Conservation (phyloP, 2,888 invertebrate species). For the Clanis bilineata region DNA sequence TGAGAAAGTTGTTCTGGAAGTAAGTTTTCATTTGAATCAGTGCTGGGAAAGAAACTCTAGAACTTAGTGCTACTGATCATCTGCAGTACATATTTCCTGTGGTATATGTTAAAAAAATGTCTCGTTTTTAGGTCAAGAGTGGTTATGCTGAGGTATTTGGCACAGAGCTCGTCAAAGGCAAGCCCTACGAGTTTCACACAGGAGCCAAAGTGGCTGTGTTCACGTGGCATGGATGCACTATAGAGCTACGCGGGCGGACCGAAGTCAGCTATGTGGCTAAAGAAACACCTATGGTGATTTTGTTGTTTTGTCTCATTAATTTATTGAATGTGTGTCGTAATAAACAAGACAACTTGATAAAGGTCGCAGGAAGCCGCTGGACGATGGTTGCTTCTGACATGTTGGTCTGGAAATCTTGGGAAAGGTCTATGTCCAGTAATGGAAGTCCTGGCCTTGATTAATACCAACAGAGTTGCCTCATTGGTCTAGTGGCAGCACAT, state of each 20-base stretch:
- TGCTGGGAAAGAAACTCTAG: neutral
- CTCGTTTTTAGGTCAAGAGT: constrained; percentile 85
- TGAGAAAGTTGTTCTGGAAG: constrained; percentile 91
- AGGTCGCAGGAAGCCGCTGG: no score
- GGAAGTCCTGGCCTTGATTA: no score
- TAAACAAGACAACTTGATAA: no score
- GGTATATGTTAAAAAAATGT: constrained; percentile 19
- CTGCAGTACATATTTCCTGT: neutral
- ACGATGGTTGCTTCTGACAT: no score
- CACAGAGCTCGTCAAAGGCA: constrained; percentile 96
- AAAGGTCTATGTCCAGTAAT: no score
- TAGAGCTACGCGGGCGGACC: constrained; percentile 93
- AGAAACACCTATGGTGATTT: constrained; percentile 95
- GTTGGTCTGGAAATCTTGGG: no score
- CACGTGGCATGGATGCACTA: constrained; percentile 96
- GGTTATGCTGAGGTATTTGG: constrained; percentile 98
- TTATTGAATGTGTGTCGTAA: no score
- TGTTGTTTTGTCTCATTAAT: neutral
- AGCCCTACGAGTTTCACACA: constrained; percentile 92
- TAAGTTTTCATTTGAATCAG: constrained; percentile 43
- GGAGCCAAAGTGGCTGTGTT: constrained; percentile 98
- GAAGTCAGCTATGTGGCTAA: constrained; percentile 97
- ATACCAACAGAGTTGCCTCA: no score
- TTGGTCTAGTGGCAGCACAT: no score
- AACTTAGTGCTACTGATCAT: neutral